Evolutionary conservation across 2,888 invertebrate genomes (phyloP), one percentile per base, ranked within the genome.

Genomic region (Campopleginae sp.): DNA sequence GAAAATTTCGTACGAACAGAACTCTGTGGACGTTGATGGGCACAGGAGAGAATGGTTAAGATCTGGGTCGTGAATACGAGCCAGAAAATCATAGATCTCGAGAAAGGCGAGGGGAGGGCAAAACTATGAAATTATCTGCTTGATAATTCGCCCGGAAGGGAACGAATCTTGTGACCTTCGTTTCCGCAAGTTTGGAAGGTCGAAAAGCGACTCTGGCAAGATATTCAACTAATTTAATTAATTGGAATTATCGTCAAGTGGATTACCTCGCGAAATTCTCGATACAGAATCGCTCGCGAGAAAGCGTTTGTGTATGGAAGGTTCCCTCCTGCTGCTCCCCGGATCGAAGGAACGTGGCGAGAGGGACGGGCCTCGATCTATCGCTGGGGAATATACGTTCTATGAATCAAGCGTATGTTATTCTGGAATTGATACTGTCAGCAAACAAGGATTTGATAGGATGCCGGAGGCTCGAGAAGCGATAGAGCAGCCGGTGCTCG

Each of bases 351-450:
- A 27, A 58, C 12, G 71, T 19, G 46, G 58, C 14, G 12, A 7
- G 42, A 10, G 44, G 72, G 33, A n/a, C n/a, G n/a, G n/a, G n/a
- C n/a, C 54, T 46, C 48, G 33, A 46, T 46, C 61, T 8, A 19
- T n/a, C 71, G 46, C 19, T 46, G 76, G 82, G 75, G 87, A 87
- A 88, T 86, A 88, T 88, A 86, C 89, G 90, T 91, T 89, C 90
- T 87, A 90, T 90, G 89, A 90, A 91, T 91, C 89, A 88, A 87
- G 85, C 89, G 87, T 88, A 86, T 87, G 89, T 89, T 88, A 87
- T 89, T 89, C 89, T 87, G 89, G 90, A 90, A 92, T 91, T 91
- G 91, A 92, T 92, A 90, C 90, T 90, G 91, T 92, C 90, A 88
- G 89, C 91, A 90, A 92, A 91, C 91, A 91, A 88, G 90, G 88